Percentiles rank a stretch among this genome's conserved stretches.
phyloP scores from a whole-genome alignment of 2,113 vertebrate species.

The Scophthalmus maximus region DNA sequence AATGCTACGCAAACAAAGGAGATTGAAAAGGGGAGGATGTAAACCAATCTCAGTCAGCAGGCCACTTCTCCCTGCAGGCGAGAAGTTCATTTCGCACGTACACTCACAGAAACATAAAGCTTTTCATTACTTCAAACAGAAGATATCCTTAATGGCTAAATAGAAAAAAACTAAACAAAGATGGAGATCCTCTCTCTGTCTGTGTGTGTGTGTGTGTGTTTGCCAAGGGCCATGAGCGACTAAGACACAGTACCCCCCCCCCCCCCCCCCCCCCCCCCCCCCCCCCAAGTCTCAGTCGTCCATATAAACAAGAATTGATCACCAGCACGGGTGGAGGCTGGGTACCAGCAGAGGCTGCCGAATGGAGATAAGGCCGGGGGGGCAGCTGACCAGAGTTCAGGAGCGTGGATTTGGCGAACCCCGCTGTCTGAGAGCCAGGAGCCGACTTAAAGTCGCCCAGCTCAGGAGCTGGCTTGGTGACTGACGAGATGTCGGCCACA shows the following conservation, averaged over 20 bases:
- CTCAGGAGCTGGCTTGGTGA: background rate
- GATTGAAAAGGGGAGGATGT: conserved; percentile 64
- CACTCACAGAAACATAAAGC: conserved; percentile 3
- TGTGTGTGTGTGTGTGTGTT: background rate
- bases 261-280: background rate
- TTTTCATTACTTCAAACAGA: conserved; percentile 47
- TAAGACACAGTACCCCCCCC: background rate
- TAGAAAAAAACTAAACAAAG: conserved; percentile 3
- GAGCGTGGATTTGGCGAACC: background rate
- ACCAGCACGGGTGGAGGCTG: background rate
- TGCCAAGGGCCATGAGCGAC: background rate
- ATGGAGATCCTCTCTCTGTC: background rate
- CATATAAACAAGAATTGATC: background rate
- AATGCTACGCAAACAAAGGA: conserved; percentile 40
- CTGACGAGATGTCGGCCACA: background rate
- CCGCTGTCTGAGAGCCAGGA: background rate
- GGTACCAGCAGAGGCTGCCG: too few species aligned
- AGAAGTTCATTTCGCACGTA: conserved; percentile 57
- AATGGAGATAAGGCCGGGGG: background rate
- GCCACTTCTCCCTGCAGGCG: conserved; percentile 56
- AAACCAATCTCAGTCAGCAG: conserved; percentile 74
- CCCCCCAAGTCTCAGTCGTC: background rate
- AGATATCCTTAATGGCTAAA: conserved; percentile 29
- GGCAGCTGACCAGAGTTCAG: background rate
- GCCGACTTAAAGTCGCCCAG: background rate